phyloP scores from a whole-genome alignment of 2,113 vertebrate genomes.

The Rhynchopsitta pachyrhyncha region DNA sequence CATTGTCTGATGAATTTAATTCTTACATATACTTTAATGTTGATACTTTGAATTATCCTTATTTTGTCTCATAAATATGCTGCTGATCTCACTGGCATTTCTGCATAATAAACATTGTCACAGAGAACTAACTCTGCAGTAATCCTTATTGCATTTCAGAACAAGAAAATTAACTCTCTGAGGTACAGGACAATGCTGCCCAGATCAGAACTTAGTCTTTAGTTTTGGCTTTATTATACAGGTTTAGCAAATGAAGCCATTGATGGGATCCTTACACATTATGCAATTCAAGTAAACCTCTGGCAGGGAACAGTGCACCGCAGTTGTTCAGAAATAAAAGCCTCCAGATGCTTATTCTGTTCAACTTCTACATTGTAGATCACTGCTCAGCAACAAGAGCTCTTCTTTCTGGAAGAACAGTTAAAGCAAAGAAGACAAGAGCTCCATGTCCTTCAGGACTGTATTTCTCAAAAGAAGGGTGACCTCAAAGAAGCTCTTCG shows the following conservation, averaged over 20 bases:
- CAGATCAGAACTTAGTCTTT: not conserved
- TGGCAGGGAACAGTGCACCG: not conserved
- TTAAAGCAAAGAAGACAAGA: slow-evolving; percentile 74
- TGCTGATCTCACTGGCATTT: not conserved
- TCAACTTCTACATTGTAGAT: slow-evolving; percentile 55
- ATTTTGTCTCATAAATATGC: not conserved
- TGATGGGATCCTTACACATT: not conserved
- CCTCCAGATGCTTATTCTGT: not conserved
- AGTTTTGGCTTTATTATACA: not conserved
- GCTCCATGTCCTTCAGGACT: slow-evolving; percentile 72
- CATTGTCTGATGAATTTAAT: not conserved
- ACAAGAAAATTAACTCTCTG: not conserved
- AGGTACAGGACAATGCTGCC: not conserved
- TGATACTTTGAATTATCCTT: not conserved
- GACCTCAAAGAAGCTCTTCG: slow-evolving; percentile 75
- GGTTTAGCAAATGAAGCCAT: not conserved
- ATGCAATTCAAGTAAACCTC: not conserved
- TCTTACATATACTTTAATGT: not conserved
- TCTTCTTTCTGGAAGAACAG: slow-evolving; percentile 71
- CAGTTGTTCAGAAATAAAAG: not conserved
- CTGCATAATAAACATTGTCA: not conserved
- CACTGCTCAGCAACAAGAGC: slow-evolving; percentile 72
- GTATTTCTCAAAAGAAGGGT: slow-evolving; percentile 70
- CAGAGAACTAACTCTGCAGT: too few relatives aligned
- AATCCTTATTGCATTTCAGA: not conserved